Conservation (phyloP, 2,113 vertebrate species). For the Canis aureus region DNA sequence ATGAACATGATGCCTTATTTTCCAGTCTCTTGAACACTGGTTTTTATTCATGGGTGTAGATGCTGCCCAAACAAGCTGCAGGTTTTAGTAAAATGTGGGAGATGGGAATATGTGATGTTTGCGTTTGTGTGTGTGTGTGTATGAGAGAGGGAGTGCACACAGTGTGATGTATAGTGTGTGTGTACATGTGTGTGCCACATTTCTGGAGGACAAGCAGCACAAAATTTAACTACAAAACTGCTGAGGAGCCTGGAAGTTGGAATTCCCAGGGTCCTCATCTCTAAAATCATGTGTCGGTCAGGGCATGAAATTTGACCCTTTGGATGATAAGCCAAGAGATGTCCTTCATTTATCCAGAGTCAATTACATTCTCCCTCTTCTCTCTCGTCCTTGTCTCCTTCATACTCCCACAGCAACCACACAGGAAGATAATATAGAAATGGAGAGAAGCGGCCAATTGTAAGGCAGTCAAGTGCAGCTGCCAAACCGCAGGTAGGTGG, state of each 20-base stretch:
- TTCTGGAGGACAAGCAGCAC: not conserved
- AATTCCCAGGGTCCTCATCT: not conserved
- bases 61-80: not conserved
- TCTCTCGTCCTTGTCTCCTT: not conserved
- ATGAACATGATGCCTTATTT: not conserved
- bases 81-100: not conserved
- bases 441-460: not conserved
- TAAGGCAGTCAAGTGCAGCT: conserved; percentile 8
- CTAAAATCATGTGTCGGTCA: not conserved
- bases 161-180: too few relatives aligned
- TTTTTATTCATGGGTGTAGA: not conserved
- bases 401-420: not conserved
- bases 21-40: not conserved
- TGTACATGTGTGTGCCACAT: rapidly evolving
- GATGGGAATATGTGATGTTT: not conserved
- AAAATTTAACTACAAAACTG: not conserved
- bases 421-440: conserved; percentile 50
- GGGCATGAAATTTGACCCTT: not conserved
- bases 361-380: not conserved
- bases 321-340: not conserved
- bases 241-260: not conserved
- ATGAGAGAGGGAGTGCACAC: too few relatives aligned
- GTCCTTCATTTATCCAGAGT: not conserved
- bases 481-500: conserved; percentile 1
- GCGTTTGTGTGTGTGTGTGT: not conserved